Conservation (phyloP, 1,140 invertebrate genomes). For the Archivesica marissinica region DNA sequence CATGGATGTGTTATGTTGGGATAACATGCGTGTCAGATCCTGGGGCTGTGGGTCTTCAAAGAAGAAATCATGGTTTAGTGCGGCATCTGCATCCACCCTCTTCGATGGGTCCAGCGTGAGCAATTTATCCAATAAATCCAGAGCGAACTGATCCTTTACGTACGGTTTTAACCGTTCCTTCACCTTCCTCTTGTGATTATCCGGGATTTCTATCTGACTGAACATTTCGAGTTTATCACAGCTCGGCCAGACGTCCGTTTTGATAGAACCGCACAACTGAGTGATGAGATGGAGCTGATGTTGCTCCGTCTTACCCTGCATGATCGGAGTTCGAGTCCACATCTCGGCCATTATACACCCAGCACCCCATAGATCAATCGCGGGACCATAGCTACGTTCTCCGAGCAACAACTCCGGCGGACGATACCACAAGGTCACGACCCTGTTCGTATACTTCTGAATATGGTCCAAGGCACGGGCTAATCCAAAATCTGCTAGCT, state of each 20-base stretch:
- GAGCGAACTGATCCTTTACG: slow-evolving; percentile 95
- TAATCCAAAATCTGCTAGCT: slow-evolving; percentile 86
- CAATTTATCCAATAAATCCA: slow-evolving; percentile 97
- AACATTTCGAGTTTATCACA: slow-evolving; percentile 97
- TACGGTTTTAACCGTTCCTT: slow-evolving; percentile 96
- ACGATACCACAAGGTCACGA: slow-evolving; percentile 99
- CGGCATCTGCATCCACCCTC: slow-evolving; percentile 95
- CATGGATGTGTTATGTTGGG: slow-evolving; percentile 97
- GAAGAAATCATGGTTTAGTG: slow-evolving; percentile 99
- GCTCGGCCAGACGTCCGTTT: slow-evolving; percentile 95
- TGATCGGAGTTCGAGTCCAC: slow-evolving; percentile 95
- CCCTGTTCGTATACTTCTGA: slow-evolving; percentile 97
- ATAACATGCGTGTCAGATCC: slow-evolving; percentile 96
- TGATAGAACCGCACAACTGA: slow-evolving; percentile 98
- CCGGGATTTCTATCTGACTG: slow-evolving; percentile 95
- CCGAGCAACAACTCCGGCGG: slow-evolving; percentile 95
- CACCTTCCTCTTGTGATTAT: slow-evolving; percentile 95
- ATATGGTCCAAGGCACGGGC: slow-evolving; percentile 93
- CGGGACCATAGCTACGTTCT: slow-evolving; percentile 95
- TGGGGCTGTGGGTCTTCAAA: slow-evolving; percentile 97
- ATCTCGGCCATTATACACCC: slow-evolving; percentile 99
- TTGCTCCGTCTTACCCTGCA: slow-evolving; percentile 96
- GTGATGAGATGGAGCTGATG: slow-evolving; percentile 98
- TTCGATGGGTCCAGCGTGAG: slow-evolving; percentile 97
- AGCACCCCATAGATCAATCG: slow-evolving; percentile 99